phyloP scores from a whole-genome alignment of 2,113 vertebrate genomes.

The Jacana jacana region DNA sequence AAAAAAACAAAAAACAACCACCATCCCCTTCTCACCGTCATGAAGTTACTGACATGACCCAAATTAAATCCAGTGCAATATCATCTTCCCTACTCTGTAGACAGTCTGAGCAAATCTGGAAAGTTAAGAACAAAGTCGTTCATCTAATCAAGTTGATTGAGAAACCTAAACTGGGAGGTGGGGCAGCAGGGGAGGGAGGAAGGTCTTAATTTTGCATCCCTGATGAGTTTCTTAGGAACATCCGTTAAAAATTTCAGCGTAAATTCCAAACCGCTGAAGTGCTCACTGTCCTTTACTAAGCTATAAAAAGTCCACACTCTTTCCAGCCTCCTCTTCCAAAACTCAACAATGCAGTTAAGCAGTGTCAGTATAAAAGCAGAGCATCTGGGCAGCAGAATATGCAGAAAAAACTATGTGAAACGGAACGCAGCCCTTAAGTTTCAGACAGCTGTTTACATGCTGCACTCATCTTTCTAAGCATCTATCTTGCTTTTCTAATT shows the following conservation, averaged over 20 bases:
- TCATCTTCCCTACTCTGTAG: not conserved
- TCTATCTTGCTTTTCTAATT: not conserved
- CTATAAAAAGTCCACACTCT: not conserved
- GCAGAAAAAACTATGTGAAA: not conserved
- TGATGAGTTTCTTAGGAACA: conserved; percentile 12
- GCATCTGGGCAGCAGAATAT: not conserved
- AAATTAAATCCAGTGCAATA: not conserved
- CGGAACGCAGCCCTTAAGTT: not conserved
- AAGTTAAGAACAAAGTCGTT: not conserved
- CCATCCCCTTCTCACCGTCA: not conserved
- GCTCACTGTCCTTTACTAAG: not conserved
- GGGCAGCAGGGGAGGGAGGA: not conserved
- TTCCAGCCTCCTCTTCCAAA: not conserved
- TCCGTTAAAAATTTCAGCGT: not conserved
- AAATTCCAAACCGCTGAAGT: not conserved
- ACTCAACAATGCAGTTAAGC: not conserved
- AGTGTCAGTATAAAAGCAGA: not conserved
- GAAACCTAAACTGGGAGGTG: not conserved
- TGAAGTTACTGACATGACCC: not conserved
- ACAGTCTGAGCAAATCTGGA: conserved; percentile 1
- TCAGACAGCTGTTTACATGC: not conserved
- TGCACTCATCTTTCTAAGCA: not conserved
- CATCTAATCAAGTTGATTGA: conserved; percentile 13
- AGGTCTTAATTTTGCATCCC: not conserved
- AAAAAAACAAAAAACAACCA: not conserved